A percentile compares a stretch with the other conserved stretches of the same genome.
phyloP scores from a whole-genome alignment of 2,113 vertebrate genomes.

The Eira barbara region DNA sequence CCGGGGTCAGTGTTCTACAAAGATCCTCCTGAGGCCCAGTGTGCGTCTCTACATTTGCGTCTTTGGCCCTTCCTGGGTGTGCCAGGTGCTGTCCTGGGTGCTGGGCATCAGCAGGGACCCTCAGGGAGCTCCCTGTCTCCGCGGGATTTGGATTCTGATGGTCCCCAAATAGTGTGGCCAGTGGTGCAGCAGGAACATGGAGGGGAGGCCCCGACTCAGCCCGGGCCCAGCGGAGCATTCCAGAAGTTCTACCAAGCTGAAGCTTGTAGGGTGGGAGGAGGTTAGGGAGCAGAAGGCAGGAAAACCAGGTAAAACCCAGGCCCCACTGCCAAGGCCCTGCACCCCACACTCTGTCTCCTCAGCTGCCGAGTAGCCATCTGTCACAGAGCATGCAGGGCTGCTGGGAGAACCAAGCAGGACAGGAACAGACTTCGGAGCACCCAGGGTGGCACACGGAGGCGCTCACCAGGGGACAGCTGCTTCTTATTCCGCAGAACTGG shows the following conservation, averaged over 20 bases:
- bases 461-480: neutral
- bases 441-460: neutral
- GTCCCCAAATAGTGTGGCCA: neutral
- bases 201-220: neutral
- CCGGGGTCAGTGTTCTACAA: too few species aligned
- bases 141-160: rapidly evolving
- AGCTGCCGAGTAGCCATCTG: neutral
- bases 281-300: neutral
- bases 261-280: neutral
- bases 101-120: too few species aligned
- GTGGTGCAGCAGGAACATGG: neutral
- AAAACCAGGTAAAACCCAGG: neutral
- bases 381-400: neutral
- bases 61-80: rapidly evolving
- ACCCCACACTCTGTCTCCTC: neutral
- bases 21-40: neutral
- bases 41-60: neutral
- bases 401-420: neutral
- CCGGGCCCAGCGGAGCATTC: neutral
- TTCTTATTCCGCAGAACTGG: neutral
- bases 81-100: neutral
- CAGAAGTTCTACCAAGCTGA: neutral
- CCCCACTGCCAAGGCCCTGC: rapidly evolving
- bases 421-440: neutral
- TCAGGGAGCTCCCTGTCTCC: neutral